phyloP scores from a whole-genome alignment of 2,113 vertebrate genomes.

The Rhagologus leucostigma region DNA sequence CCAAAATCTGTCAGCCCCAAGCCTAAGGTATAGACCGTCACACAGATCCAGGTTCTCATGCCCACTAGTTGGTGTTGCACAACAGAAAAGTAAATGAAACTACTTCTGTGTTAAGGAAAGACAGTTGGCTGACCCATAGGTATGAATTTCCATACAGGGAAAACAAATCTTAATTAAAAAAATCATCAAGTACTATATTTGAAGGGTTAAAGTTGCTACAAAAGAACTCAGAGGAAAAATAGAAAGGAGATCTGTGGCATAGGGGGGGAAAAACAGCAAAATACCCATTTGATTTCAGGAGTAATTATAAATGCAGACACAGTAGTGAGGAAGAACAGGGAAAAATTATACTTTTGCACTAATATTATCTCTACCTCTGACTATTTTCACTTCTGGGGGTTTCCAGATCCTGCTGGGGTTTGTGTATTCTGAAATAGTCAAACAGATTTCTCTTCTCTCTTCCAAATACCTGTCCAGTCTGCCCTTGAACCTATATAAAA shows the following conservation, averaged over 20 bases:
- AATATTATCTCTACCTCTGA: not conserved
- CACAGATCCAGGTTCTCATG: not conserved
- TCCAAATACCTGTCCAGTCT: not conserved
- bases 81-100: not conserved
- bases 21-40: not conserved
- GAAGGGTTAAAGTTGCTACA: not conserved
- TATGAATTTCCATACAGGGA: not conserved
- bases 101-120: not conserved
- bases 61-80: not conserved
- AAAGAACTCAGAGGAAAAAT: not conserved
- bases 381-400: not conserved
- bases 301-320: not conserved
- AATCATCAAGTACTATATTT: not conserved
- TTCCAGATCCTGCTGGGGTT: not conserved
- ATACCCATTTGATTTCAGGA: not conserved
- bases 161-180: not conserved
- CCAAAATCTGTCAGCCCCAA: not conserved
- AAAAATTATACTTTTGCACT: not conserved
- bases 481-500: not conserved
- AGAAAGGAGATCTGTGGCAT: not conserved
- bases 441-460: not conserved
- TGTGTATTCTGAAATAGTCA: not conserved
- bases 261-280: not conserved
- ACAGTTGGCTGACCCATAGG: not conserved
- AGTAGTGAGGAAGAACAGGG: not conserved